Evolutionary conservation across 2,113 vertebrate genomes (phyloP), one percentile per base, ranked within the genome.

Genomic region (Prietella phreatophila): DNA sequence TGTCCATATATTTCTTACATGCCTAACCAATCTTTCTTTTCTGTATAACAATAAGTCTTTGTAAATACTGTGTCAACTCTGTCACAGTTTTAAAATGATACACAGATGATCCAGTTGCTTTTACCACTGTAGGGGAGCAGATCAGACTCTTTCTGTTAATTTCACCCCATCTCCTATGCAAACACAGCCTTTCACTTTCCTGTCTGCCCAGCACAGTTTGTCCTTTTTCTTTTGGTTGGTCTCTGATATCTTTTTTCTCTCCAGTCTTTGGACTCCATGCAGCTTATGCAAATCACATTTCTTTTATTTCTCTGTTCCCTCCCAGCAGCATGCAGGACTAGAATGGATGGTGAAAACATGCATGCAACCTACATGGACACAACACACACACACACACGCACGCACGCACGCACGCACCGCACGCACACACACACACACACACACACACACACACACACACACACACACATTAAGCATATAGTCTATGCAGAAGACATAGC

Each of bases 271-370:
- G 89, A 88, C 85, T 89, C 75, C 87, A 90, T 90, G 83, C 90
- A 91, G 90, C 90, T 91, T 91, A 91, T 91, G 90, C 87, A 90
- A 91, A 91, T 91, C 86, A 84, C 78, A 80, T 85, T 82, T 86
- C 87, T 88, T 89, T 89, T 91, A 90, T 85, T 88, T 80, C 33
- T 75, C 85, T 53, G 78, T 86, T 71, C 53, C 89, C 79, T 83
- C 73, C 87, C 79, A 76, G 58, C 83, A 83, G 61, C 42, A 55
- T 67, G 60, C 82, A 69, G 27, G 73, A 80, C 56, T 85, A 88
- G 73, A 88, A 84, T 84, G 50, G 33, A 84, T 20, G 53, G 58
- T 33, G n/a, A 84, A 88, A 84, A 69, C 89, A 90, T 85, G 85
- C 80, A 79, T 73, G 50, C 47, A 65, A 55, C 80, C 30, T 86